A percentile compares a stretch with the other conserved stretches of the same genome.
Evolutionary conservation across 1,140 invertebrate species (phyloP).

Genomic region (Hydropsyche tenuis): DNA sequence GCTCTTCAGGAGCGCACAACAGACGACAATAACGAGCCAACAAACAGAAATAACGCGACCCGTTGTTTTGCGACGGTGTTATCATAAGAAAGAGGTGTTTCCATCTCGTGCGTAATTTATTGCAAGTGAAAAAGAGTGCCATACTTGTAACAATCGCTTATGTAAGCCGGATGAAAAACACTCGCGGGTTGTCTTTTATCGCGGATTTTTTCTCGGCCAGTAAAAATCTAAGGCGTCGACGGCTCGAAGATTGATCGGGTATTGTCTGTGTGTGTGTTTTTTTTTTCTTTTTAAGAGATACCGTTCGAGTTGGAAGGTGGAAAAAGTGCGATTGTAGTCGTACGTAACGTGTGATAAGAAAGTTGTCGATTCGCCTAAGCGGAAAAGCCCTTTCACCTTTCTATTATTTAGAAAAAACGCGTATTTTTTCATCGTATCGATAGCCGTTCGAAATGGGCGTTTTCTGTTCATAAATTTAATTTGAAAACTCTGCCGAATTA

Average conservation of each 20-base stretch:
- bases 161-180: too few species aligned
- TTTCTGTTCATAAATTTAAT: too few species aligned
- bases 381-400: constrained; percentile 15
- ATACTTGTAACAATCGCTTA: too few species aligned
- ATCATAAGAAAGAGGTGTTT: background rate
- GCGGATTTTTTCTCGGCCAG: background rate
- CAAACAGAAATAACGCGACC: too few species aligned
- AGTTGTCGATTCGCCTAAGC: background rate
- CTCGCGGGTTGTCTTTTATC: background rate
- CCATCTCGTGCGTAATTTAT: too few species aligned
- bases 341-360: constrained; percentile 9
- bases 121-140: too few species aligned
- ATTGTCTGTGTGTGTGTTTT: background rate
- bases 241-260: constrained; percentile 6
- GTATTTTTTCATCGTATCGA: too few species aligned
- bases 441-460: too few species aligned
- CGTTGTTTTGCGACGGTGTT: background rate
- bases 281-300: background rate
- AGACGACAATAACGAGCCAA: too few species aligned
- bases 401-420: background rate
- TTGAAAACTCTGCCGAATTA: too few species aligned
- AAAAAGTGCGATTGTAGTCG: background rate
- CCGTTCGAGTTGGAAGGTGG: background rate
- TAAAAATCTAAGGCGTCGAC: constrained; percentile 7
- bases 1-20: background rate